Conservation (phyloP, 2,888 invertebrate species). For the Rhaphigaster nebulosa region DNA sequence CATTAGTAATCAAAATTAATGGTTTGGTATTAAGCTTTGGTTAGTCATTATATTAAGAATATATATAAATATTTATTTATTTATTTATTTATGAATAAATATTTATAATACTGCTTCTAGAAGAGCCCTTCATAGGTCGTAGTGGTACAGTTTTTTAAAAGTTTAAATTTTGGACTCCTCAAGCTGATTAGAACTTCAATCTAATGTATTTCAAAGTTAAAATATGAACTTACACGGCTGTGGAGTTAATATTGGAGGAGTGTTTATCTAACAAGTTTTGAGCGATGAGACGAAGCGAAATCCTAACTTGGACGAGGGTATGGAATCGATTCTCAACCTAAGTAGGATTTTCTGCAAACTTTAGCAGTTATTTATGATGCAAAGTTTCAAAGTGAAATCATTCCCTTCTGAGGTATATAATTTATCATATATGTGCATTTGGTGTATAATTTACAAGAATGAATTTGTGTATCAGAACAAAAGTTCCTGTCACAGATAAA, state of each 20-base stretch:
- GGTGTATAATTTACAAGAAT: neutral
- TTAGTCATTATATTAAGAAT: too few species aligned
- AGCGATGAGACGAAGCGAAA: neutral
- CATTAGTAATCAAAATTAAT: too few species aligned
- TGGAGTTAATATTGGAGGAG: neutral
- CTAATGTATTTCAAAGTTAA: neutral
- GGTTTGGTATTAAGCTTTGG: too few species aligned
- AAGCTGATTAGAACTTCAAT: neutral
- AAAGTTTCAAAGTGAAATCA: neutral
- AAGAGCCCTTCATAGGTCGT: too few species aligned
- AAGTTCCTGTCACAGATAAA: neutral
- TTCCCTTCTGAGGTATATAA: neutral
- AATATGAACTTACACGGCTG: neutral
- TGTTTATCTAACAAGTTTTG: conserved; percentile 7
- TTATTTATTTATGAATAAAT: too few species aligned
- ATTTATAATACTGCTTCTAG: neutral
- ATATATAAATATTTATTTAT: too few species aligned
- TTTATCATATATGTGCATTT: neutral
- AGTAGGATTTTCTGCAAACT: conserved; percentile 15
- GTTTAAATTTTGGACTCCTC: neutral
- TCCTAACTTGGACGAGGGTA: neutral
- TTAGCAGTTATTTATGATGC: neutral
- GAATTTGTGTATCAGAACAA: neutral
- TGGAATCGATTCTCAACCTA: neutral
- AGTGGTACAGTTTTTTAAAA: too few species aligned